Evolutionary conservation across 64 coral and sea anemone genomes (phyloP).

Genomic region (Hydrozoanthus tunicans): DNA sequence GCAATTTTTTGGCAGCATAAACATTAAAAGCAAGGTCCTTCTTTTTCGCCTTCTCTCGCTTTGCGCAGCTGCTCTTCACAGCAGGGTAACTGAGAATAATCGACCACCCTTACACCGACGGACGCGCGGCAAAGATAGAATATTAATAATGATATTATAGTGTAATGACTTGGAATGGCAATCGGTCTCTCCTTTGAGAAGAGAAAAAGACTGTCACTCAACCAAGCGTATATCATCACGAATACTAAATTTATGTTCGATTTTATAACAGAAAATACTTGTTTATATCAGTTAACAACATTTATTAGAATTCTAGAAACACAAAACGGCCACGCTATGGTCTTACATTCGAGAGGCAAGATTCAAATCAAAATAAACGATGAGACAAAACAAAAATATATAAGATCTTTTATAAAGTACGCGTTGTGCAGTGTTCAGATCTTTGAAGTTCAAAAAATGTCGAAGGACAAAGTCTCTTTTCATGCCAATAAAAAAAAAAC

Average conservation of each 20-base stretch:
- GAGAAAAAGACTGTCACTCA: not conserved
- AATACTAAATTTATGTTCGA: not conserved
- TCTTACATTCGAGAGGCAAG: not conserved
- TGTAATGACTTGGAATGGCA: not conserved
- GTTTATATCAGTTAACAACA: not conserved
- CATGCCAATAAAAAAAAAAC: too few relatives aligned
- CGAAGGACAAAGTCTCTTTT: not conserved
- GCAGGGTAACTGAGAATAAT: slow-evolving; percentile 14
- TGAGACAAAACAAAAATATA: not conserved
- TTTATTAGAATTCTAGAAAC: not conserved
- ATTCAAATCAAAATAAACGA: not conserved
- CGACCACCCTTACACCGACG: not conserved
- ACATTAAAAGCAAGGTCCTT: not conserved
- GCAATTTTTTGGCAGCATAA: not conserved
- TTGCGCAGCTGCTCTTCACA: slow-evolving; percentile 18
- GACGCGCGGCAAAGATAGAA: not conserved
- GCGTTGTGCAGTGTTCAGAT: too few relatives aligned
- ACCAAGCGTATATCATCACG: not conserved
- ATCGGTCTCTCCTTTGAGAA: slow-evolving; percentile 1
- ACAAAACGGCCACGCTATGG: not conserved
- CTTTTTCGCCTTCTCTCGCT: not conserved
- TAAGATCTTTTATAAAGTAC: not conserved
- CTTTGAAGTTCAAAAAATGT: not conserved
- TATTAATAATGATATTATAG: slow-evolving; percentile 6
- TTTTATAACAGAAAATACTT: not conserved